Percentiles rank a stretch among this genome's conserved stretches.
These are phyloP conservation scores for Yponomeuta malinellus DNA, from an alignment of 2,888 invertebrate species.

Conservation along the genomic window DNA sequence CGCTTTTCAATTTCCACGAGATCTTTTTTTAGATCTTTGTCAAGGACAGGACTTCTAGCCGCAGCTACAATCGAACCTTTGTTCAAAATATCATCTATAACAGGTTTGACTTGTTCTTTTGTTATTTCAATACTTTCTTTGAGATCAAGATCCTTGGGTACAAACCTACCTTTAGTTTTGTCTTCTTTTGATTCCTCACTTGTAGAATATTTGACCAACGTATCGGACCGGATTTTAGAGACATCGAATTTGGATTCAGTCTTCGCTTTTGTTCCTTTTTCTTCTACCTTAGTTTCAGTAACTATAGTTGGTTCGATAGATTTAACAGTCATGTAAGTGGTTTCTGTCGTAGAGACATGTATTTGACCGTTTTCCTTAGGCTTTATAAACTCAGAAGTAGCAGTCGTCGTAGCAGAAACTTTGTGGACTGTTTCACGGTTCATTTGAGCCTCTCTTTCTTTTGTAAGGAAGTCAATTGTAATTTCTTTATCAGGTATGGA, in stretches of 20 bases:
- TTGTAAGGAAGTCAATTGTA: slow-evolving; percentile 47
- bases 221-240: slow-evolving; percentile 60
- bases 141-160: slow-evolving; percentile 43
- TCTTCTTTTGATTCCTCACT: slow-evolving; percentile 33
- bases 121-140: slow-evolving; percentile 50
- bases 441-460: slow-evolving; percentile 56
- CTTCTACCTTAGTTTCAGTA: slow-evolving; percentile 30
- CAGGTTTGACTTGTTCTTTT: slow-evolving; percentile 60
- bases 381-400: slow-evolving; percentile 21
- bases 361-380: slow-evolving; percentile 22
- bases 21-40: slow-evolving; percentile 64
- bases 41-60: slow-evolving; percentile 51
- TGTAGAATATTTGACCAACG: slow-evolving; percentile 56
- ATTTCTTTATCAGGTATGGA: slow-evolving; percentile 43
- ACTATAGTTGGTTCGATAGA: slow-evolving; percentile 32
- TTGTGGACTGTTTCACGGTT: slow-evolving; percentile 41
- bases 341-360: slow-evolving; percentile 34
- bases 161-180: slow-evolving; percentile 31
- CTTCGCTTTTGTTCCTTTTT: slow-evolving; percentile 28
- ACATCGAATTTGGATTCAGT: slow-evolving; percentile 54
- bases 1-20: slow-evolving; percentile 58
- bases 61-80: slow-evolving; percentile 58
- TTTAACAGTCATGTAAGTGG: slow-evolving; percentile 32
- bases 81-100: slow-evolving; percentile 63
- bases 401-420: slow-evolving; percentile 15